Evolutionary conservation across 2,888 invertebrate genomes (phyloP), one percentile per base, ranked within the genome.

Genomic region (Scaptomyza polygonia): DNA sequence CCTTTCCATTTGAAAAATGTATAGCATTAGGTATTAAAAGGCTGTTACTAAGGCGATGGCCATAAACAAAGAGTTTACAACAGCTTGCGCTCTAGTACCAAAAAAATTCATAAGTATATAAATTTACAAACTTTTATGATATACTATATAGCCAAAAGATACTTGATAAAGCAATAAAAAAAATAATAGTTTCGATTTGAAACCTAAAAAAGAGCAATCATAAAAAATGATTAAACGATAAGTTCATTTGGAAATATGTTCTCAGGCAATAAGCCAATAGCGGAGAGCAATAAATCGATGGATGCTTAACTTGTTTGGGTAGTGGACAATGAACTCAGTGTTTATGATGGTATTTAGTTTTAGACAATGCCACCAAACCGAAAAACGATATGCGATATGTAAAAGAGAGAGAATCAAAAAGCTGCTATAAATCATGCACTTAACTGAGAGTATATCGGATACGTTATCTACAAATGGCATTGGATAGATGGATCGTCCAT

Each of bases 221-320:
- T 77, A 68, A 74, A 39, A 84, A 67, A 58, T 78, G 79, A 83
- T 83, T 78, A 81, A 84, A 79, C 76, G 82, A 78, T 85, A 78
- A 76, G 68, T 70, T 58, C 51, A 53, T 53, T 45, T 39, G 44
- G n/a, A 18, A 29, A 57, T 42, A 25, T 47, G 48, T 48, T 55
- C 43, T 16, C n/a, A 67, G 27, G 14, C 63, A 34, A 64, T 73
- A 55, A 55, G 40, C 42, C 56, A 61, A 56, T 47, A 58, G 65
- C 42, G 53, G 47, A 16, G 14, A 30, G 47, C 29, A 18, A 42
- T 61, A 56, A 52, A 57, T 56, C 72, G 62, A 42, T 67, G 51
- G 30, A 16, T 51, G 57, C 44, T 58, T 43, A 52, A 42, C 40
- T 58, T 51, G 57, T 62, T 64, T 69, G 49, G 58, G 58, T 54